A percentile compares a stretch with the other conserved stretches of the same genome.
phyloP scores from a whole-genome alignment of 2,797 vertebrate species.

The Acanthopagrus latus region DNA sequence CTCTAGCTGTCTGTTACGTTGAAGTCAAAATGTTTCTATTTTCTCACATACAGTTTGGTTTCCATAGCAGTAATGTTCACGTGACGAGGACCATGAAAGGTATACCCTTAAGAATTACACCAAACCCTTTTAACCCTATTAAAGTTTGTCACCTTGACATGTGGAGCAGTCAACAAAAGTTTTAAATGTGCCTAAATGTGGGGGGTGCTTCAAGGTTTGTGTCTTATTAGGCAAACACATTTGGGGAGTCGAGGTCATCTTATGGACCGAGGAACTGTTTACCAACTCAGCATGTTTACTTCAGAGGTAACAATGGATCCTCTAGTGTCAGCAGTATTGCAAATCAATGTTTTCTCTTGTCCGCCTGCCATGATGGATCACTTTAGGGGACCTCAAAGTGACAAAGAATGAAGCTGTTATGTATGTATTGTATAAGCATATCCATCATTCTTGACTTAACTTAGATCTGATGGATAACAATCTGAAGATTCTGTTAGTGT shows the following conservation, averaged over 20 bases:
- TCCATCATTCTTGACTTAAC: constrained; percentile 9
- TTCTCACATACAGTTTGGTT: background rate
- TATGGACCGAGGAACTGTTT: constrained; percentile 31
- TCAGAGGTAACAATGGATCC: background rate
- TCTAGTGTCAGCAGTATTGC: constrained; percentile 52
- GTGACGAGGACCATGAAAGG: background rate
- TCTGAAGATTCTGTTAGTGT: background rate
- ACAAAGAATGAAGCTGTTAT: constrained; percentile 30
- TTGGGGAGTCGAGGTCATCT: constrained; percentile 52
- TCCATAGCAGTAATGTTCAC: constrained; percentile 1
- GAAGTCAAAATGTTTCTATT: constrained; percentile 19
- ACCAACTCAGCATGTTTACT: constrained; percentile 57
- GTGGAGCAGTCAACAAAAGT: background rate
- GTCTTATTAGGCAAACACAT: constrained; percentile 17
- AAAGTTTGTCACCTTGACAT: constrained; percentile 4
- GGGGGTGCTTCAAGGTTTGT: background rate
- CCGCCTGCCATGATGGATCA: constrained; percentile 42
- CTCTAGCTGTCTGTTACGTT: background rate
- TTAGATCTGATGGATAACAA: background rate
- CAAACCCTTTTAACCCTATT: background rate
- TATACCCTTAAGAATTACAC: background rate
- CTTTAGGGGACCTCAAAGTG: constrained; percentile 33
- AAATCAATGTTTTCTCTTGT: constrained; percentile 51
- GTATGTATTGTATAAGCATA: background rate
- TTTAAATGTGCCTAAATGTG: background rate